A percentile compares a stretch with the other conserved stretches of the same genome.
These are phyloP conservation scores for Phyto melanocephala DNA, from an alignment of 2,888 invertebrate species.

Conservation along the genomic window DNA sequence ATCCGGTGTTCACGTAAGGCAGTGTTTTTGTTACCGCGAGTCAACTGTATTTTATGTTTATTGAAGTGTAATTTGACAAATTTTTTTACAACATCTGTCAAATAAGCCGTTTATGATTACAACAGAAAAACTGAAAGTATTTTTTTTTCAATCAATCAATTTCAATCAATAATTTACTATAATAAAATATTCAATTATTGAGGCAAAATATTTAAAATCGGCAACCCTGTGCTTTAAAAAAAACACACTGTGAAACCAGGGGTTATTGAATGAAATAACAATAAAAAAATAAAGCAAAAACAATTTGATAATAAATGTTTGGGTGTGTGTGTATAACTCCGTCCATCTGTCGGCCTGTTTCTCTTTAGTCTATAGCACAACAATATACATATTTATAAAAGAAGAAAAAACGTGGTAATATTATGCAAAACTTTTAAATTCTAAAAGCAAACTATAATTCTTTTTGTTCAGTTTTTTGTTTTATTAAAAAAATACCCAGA, in stretches of 20 bases:
- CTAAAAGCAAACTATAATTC: slow-evolving; percentile 28
- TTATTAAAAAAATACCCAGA: background rate
- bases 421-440: slow-evolving; percentile 54
- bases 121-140: too few relatives aligned
- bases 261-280: background rate
- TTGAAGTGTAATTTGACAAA: too few relatives aligned
- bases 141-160: too few relatives aligned
- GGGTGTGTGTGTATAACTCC: background rate
- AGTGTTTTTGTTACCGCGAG: too few relatives aligned
- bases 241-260: too few relatives aligned
- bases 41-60: too few relatives aligned
- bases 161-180: too few relatives aligned
- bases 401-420: slow-evolving; percentile 36
- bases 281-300: background rate
- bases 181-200: too few relatives aligned
- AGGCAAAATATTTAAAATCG: background rate
- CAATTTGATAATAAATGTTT: background rate
- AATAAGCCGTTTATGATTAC: too few relatives aligned
- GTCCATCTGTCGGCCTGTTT: background rate
- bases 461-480: slow-evolving; percentile 6
- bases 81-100: too few relatives aligned
- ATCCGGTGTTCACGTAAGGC: too few relatives aligned
- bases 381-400: background rate
- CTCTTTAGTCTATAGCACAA: background rate
- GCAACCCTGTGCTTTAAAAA: too few relatives aligned